These are phyloP conservation scores for Musca domestica DNA, from an alignment of 1,140 invertebrate genomes.

Conservation along the genomic window DNA sequence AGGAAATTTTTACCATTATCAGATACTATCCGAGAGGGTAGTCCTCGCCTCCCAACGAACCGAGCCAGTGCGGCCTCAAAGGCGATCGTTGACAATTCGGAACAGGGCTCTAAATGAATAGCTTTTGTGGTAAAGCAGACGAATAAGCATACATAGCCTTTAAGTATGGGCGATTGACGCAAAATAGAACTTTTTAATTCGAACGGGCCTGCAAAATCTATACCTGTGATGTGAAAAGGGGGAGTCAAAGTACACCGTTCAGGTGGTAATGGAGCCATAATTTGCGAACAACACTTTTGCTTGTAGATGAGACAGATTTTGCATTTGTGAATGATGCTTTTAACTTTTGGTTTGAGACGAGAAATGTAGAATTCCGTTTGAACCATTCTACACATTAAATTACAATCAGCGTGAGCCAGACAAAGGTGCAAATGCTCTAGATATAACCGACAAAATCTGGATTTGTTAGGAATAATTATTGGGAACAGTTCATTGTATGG, in stretches of 20 bases:
- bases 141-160: background rate
- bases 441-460: too few species aligned
- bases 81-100: constrained; percentile 26
- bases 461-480: too few species aligned
- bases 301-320: background rate
- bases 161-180: background rate
- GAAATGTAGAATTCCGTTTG: background rate
- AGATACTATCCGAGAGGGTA: too few species aligned
- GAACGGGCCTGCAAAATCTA: background rate
- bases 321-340: background rate
- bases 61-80: constrained; percentile 20
- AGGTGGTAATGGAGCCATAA: too few species aligned
- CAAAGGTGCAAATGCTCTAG: too few species aligned
- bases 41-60: too few species aligned
- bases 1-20: background rate
- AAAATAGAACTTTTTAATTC: background rate
- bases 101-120: constrained; percentile 8
- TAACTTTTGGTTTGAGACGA: background rate
- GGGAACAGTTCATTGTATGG: too few species aligned
- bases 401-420: background rate
- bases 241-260: too few species aligned
- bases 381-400: too few species aligned
- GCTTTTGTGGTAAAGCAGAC: constrained; percentile 13
- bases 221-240: background rate
- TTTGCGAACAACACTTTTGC: too few species aligned